Evolutionary conservation across 2,888 invertebrate genomes (phyloP).

Genomic region (Parelbella ahira): DNA sequence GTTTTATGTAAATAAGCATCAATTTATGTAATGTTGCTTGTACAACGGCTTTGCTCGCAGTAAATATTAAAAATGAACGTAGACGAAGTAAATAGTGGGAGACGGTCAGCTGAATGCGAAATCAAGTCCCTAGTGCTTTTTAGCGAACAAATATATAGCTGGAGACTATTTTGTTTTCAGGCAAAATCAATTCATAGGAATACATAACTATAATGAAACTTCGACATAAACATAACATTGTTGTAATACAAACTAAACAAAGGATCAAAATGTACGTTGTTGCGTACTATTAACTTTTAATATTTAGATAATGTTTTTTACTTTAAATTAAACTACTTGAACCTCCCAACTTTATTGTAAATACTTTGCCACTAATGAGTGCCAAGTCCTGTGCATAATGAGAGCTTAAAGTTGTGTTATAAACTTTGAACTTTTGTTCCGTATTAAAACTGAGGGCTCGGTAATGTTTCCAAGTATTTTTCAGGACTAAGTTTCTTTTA

Average conservation of each 20-base stretch:
- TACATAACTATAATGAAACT: too few species aligned
- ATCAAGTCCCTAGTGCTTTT: too few species aligned
- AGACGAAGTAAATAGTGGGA: too few species aligned
- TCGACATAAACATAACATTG: background rate
- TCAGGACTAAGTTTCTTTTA: background rate
- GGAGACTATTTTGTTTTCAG: too few species aligned
- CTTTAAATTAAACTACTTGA: constrained; percentile 38
- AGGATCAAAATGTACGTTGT: constrained; percentile 4
- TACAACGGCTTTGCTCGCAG: too few species aligned
- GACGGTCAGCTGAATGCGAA: too few species aligned
- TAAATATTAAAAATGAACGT: too few species aligned
- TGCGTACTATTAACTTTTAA: constrained; percentile 17
- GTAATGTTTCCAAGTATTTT: constrained; percentile 25
- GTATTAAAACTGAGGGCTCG: constrained; percentile 35
- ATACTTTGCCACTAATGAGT: constrained; percentile 46
- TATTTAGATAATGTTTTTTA: constrained; percentile 28
- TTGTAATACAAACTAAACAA: background rate
- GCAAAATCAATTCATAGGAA: too few species aligned
- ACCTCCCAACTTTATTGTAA: constrained; percentile 43
- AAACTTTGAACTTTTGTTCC: constrained; percentile 35
- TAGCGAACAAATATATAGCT: too few species aligned
- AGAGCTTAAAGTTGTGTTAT: constrained; percentile 35
- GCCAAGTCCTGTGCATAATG: constrained; percentile 41
- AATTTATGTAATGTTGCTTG: too few species aligned
- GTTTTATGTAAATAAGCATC: too few species aligned